Base-by-base conservation (phyloP, 1,140 invertebrate genomes). In the Ganaspis sp. region DNA sequence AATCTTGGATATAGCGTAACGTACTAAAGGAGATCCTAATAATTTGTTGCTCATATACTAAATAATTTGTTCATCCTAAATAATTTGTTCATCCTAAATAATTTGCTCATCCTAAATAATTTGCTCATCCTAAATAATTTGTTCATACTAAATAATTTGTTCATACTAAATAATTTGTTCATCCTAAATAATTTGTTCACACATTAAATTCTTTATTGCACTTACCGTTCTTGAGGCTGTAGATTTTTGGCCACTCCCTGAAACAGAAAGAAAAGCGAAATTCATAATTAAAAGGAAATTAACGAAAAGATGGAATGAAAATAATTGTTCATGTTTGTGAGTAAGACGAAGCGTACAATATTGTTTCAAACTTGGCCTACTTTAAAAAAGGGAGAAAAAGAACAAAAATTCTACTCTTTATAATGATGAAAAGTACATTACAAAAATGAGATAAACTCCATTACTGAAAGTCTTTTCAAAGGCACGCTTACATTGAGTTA, bases 191-290 rank as follows among this genome's bases (percentile, higher is more conserved):
- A 34, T 6, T 6, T 34, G 6, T 6, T 34, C 29, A 34, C 6
- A 72, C 73, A 26, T 12, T 5, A 26, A 26, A 9, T n/a, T 29
- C 6, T 34, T 15, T 12, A n/a, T 26, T 4, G 8, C 79, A 86
- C 88, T 89, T 72, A 89, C 88, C 74, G 83, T 72, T 89, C n/a
- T 0, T 85, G 34, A 0, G 83, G 78, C 19, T 79, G 34, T 19
- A 89, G 70, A 21, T 83, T 82, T 37, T 73, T 83, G 17, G 58
- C 72, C 37, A 88, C 58, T 0, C 74, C 23, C 88, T 89, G 87
- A 80, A 88, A 89, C 80, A 86, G 69, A 84, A 85, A 83, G 70
- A 78, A 77, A 42, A 72, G 71, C 11, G 40, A 21, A 38, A 26
- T 45, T 29, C 37, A 23, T 74, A 64, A 23, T 17, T 11, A 19